Evolutionary conservation across 1,140 invertebrate genomes (phyloP).

Genomic region (Phthorimaea operculella): DNA sequence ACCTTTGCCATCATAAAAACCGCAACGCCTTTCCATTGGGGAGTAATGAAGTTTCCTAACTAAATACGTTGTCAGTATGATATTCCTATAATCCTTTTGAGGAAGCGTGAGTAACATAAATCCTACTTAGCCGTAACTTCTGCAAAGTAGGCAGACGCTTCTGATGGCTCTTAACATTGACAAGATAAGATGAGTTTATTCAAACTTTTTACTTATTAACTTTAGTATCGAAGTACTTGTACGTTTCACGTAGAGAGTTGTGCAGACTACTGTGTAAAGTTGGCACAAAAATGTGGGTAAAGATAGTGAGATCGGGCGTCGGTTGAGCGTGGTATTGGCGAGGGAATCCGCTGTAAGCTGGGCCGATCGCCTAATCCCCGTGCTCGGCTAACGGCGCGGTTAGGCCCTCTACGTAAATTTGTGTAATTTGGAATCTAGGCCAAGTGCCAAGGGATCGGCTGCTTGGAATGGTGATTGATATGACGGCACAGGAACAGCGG

Average conservation of each 20-base stretch:
- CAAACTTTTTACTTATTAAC: conserved; percentile 63
- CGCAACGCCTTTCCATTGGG: neutral
- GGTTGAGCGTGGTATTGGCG: conserved; percentile 52
- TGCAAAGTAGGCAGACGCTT: conserved; percentile 56
- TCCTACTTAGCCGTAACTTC: conserved; percentile 63
- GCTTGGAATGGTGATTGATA: conserved; percentile 65
- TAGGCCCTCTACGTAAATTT: conserved; percentile 63
- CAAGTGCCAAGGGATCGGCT: conserved; percentile 61
- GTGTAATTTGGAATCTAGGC: conserved; percentile 65
- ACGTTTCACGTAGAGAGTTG: conserved; percentile 7
- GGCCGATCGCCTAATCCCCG: conserved; percentile 48
- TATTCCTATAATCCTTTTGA: conserved; percentile 43
- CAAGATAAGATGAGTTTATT: conserved; percentile 52
- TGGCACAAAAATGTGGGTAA: conserved; percentile 12
- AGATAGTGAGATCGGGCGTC: conserved; percentile 34
- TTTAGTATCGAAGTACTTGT: conserved; percentile 57
- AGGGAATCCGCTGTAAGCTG: conserved; percentile 50
- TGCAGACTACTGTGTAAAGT: neutral
- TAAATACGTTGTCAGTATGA: conserved; percentile 39
- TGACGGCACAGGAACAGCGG: conserved; percentile 46
- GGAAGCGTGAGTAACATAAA: conserved; percentile 53
- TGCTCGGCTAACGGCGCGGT: conserved; percentile 42
- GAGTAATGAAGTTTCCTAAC: conserved; percentile 1
- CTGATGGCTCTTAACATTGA: conserved; percentile 59
- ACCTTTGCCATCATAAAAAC: conserved; percentile 2